Conservation (phyloP, 2,113 vertebrate genomes). For the Bufo gargarizans region DNA sequence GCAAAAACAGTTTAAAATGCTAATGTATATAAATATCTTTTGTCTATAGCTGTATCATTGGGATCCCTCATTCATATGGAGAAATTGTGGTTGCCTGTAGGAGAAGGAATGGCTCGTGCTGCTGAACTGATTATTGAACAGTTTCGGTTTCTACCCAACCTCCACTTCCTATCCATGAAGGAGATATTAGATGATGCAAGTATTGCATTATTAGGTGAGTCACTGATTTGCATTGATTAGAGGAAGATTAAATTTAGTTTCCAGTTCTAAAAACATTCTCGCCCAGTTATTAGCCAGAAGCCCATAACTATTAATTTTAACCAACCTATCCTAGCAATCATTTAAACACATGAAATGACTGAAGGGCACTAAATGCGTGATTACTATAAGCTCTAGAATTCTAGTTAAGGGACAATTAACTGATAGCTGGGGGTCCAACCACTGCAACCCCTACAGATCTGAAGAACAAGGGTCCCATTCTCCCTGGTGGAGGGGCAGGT, state of each 20-base stretch:
- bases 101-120: conserved; percentile 25
- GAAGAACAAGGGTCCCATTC: too few species aligned
- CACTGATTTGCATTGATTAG: background rate
- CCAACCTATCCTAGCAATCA: too few species aligned
- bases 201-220: conserved; percentile 40
- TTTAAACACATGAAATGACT: too few species aligned
- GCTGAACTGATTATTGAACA: conserved; percentile 39
- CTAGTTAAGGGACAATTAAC: too few species aligned
- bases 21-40: background rate
- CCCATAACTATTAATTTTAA: too few species aligned
- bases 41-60: background rate
- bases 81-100: conserved; percentile 15
- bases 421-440: too few species aligned
- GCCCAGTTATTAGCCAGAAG: background rate
- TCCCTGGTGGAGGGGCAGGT: too few species aligned
- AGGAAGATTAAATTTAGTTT: background rate
- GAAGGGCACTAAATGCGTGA: too few species aligned
- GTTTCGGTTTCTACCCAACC: conserved; percentile 33
- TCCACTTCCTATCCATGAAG: conserved; percentile 1
- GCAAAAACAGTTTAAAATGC: too few species aligned
- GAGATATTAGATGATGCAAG: conserved; percentile 38
- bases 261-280: background rate
- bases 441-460: too few species aligned
- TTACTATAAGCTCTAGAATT: too few species aligned
- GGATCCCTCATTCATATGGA: conserved; percentile 41